Evolutionary conservation across 2,797 vertebrate species (phyloP), one percentile per base, ranked within the genome.

Genomic region (Acropternis orthonyx): DNA sequence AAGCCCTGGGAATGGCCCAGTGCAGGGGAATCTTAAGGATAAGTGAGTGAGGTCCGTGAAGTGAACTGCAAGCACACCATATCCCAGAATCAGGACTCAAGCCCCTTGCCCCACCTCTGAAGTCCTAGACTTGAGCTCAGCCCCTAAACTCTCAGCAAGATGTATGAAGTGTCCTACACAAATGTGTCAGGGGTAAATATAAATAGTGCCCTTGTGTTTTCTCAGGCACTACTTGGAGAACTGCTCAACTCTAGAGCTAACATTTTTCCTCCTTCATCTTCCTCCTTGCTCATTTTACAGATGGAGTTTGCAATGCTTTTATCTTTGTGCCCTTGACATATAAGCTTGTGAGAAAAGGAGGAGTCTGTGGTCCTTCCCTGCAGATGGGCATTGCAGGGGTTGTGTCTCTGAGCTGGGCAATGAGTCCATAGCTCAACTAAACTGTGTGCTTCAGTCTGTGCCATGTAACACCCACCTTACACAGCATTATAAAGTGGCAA

Each of bases 1-100:
- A 87, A 71, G 22, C 9, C 14, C 36, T 49, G n/a, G 19, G 9
- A 82, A 19, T 54, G 28, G 67, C 14, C 17, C 22, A 28, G 2
- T 10, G 37, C 0, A 3, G 36, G 67, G 66, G 8, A 41, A 19
- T 34, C 39, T 72, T 41, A 32, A 68, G 27, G 46, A 23, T 3
- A 22, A 20, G 3, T 7, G 22, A 54, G 28, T 0, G 3, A 82
- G 22, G 26, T 20, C 46, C 48, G 14, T 19, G 23, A 58, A 62
- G 28, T 12, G 14, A 21, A 20, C 4, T 3, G 12, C 17, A 3
- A 5, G 10, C 49, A 67, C 1, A 1, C n/a, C 36, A 26, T 41
- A 7, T 23, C 68, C 58, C 49, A 65, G 41, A 46, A 26, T 7
- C 28, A 52, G 23, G 24, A 36, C 24, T 75, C 4, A 10, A 67